Base-by-base conservation (phyloP, 2,888 invertebrate species). In the Drosophila parthenogenetica region DNA sequence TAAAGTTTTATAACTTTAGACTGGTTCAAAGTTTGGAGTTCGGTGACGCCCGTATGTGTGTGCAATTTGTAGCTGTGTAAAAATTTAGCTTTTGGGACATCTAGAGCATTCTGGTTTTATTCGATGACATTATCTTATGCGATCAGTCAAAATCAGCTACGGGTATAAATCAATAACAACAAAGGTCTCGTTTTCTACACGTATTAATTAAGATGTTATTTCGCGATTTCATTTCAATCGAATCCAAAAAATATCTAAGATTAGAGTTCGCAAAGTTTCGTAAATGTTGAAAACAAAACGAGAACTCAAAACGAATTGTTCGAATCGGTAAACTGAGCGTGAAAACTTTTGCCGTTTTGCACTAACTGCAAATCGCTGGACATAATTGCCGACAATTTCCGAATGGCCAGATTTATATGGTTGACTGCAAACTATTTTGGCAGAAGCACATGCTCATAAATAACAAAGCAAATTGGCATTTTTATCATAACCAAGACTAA, bases 401-500 rank as follows among this genome's bases (percentile, higher is more conserved):
- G 13, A 54, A 46, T 14, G 37, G 39, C 71, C 77, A 46, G 63
- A 58, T n/a, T 45, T 43, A 55, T 51, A 55, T 57, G 49, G 48
- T 54, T 32, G 13, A 66, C 37, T 48, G 59, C 37, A 55, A 51
- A 48, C 39, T 50, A 59, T 68, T 80, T 72, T 55, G 57, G 35
- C 35, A 35, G 13, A 35, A 35, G 3, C 35, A 35, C 13, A 35
- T 35, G 8, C 59, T 22, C 71, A 71, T 85, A 70, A 79, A 75
- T 71, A 82, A 79, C 57, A 49, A 61, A 50, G 63, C 55, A 64
- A 85, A 81, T 74, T 70, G 70, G 70, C 61, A 37, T 16, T 35
- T 35, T 42, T 25, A 37, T 37, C n/a, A 49, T 37, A 29, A 1
- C 2, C 14, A 40, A 32, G 42, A 58, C 25, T 40, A 25, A 25